Evolutionary conservation across 2,888 invertebrate species (phyloP), one percentile per base, ranked within the genome.

Genomic region (Xylocampa areola): DNA sequence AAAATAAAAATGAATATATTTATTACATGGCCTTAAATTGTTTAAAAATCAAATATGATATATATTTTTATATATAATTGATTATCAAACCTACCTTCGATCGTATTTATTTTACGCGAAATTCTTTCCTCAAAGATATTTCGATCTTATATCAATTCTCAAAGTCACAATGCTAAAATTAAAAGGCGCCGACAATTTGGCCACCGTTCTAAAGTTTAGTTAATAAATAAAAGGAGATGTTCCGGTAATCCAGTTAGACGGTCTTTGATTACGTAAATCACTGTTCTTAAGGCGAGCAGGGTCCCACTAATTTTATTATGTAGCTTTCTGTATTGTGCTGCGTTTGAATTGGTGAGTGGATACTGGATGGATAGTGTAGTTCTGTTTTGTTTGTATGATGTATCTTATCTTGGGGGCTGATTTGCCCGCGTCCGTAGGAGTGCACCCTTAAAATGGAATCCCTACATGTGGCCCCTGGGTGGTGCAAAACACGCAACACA

Each of bases 261-360:
- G 80, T 87, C 89, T 91, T 92, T 92, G 91, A 92, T 90, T 90
- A 86, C 82, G 84, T 86, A 86, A 88, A 89, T 89, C 88, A 85
- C 82, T 76, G 81, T 85, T 85, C 89, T 88, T 88, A 88, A 83
- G 84, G 77, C 84, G 79, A 73, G 73, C 76, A 35, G 78, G 72
- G 80, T 65, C 64, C 68, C 71, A 76, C 77, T 91, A 90, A 91
- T 88, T 83, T 80, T 76, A 83, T 91, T 91, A 90, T 74, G 67
- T 67, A 66, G 72, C 75, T 68, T 71, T 62, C 61, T 54, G 45
- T 53, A 41, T 65, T 50, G 59, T 61, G 80, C 68, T 50, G 54
- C 64, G 64, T 76, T 79, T 19, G 16, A 44, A 27, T 23, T 13
- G 36, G 30, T 14, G 30, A 68, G 52, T 44, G 11, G 25, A 11